Conservation (phyloP, 1,140 invertebrate genomes). For the Sinonovacula constricta region DNA sequence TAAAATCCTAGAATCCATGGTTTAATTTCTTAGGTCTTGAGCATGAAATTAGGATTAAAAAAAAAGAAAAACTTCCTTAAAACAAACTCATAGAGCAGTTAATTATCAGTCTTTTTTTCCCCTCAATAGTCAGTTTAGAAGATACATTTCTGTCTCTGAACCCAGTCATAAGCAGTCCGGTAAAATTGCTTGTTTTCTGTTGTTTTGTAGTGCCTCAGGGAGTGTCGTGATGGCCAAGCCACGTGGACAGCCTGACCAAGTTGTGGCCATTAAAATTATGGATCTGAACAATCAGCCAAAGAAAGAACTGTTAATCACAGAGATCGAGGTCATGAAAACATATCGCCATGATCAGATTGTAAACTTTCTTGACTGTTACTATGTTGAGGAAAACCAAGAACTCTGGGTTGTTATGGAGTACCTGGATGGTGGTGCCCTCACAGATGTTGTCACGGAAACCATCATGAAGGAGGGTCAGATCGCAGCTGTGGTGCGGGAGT, state of each 20-base stretch:
- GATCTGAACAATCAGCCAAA: slow-evolving; percentile 81
- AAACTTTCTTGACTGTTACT: slow-evolving; percentile 92
- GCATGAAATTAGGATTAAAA: too few relatives aligned
- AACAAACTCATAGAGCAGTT: too few relatives aligned
- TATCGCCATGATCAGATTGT: slow-evolving; percentile 80
- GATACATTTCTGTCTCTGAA: too few relatives aligned
- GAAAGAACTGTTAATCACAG: slow-evolving; percentile 81
- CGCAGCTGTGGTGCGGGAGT: slow-evolving; percentile 96
- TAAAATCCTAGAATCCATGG: too few relatives aligned
- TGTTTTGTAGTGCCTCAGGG: slow-evolving; percentile 79
- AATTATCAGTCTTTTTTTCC: too few relatives aligned
- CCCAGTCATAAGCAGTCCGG: too few relatives aligned
- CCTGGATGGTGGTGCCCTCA: slow-evolving; percentile 81
- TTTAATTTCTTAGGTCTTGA: too few relatives aligned
- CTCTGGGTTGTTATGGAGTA: slow-evolving; percentile 83
- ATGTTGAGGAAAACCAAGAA: slow-evolving; percentile 85
- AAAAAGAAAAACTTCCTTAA: too few relatives aligned
- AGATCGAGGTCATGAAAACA: slow-evolving; percentile 80
- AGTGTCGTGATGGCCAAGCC: slow-evolving; percentile 78
- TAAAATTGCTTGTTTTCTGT: slow-evolving; percentile 7
- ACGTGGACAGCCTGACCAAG: slow-evolving; percentile 60
- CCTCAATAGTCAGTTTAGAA: too few relatives aligned
- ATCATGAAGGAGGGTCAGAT: slow-evolving; percentile 91
- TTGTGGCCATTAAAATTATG: slow-evolving; percentile 81
- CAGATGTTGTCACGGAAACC: slow-evolving; percentile 82